Evolutionary conservation across 2,888 invertebrate genomes (phyloP).

Genomic region (Odontothrips loti): DNA sequence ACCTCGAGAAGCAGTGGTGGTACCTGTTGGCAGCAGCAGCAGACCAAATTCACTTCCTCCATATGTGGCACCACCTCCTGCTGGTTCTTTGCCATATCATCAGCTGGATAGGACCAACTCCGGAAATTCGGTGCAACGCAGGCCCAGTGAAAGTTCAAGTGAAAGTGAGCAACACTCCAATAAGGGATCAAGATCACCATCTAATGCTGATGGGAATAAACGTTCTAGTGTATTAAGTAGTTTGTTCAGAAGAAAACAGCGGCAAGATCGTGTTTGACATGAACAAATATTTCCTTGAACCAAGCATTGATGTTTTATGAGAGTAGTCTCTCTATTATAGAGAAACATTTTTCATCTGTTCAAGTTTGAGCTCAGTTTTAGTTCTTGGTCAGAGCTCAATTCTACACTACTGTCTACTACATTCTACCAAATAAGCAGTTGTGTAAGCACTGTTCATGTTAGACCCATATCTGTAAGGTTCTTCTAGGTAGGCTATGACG

Average conservation of each 20-base stretch:
- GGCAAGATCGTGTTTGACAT: neutral
- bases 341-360: neutral
- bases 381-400: neutral
- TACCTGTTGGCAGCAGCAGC: conserved; percentile 39
- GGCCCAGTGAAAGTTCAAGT: conserved; percentile 45
- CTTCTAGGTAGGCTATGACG: neutral
- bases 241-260: conserved; percentile 40
- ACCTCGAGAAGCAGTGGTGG: conserved; percentile 4
- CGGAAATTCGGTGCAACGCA: conserved; percentile 35
- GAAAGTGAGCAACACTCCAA: conserved; percentile 44
- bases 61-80: conserved; percentile 49
- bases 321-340: too few relatives aligned
- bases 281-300: neutral
- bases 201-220: conserved; percentile 41
- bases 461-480: neutral
- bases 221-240: conserved; percentile 43
- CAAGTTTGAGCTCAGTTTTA: neutral
- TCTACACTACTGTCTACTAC: neutral
- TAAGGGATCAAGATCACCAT: conserved; percentile 28
- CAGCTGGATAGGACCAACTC: conserved; percentile 30
- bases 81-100: conserved; percentile 36
- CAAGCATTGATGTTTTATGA: too few relatives aligned
- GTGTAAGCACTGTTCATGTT: neutral
- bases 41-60: conserved; percentile 48
- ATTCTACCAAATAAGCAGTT: neutral